Base-by-base conservation (phyloP, 2,888 invertebrate genomes). In the Pollenia amentaria region DNA sequence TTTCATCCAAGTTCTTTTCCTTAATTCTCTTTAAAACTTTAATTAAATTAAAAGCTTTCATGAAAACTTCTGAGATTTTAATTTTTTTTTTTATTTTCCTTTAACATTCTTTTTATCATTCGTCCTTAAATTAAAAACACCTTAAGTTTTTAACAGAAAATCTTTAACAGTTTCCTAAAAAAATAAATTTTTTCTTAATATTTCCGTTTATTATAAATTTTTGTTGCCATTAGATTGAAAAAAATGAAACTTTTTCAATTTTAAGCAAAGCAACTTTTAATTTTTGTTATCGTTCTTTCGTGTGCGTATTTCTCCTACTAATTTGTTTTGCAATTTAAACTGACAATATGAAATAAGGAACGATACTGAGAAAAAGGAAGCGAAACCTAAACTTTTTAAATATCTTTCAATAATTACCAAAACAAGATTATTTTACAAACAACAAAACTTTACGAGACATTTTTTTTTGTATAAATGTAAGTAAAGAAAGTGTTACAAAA, bases 391-490 rank as follows among this genome's bases (percentile, higher is more conserved):
- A 70, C 70, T 83, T 78, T 75, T 70, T 44, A 83, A 86, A 79
- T 70, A 83, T 83, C 46, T 76, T 83, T 83, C 76, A 76, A 87
- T 87, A 87, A 87, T 83, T 83, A 87, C 79, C 65, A 62, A 83
- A 87, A 76, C 70, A 76, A 87, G 79, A 87, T 83, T 83, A 82
- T 76, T 57, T 67, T 48, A 40, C 44, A 55, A 69, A 44, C 44
- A 70, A 51, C 46, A 62, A 84, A 76, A 75, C 70, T 44, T 84
- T 60, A 48, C 1, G 10, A 12, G 14, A 48, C 12, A 29, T 29
- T 72, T 57, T 44, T 44, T 2, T 16, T n/a, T 14, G 21, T 53
- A 29, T 40, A 38, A 12, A 55, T 69, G 3, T 21, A 42, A 21
- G 21, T 16, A 62, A 42, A 76, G 14, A 7, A 38, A 12, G n/a